These are phyloP conservation scores for Xestia xanthographa DNA, from an alignment of 2,888 invertebrate species.

Conservation along the genomic window DNA sequence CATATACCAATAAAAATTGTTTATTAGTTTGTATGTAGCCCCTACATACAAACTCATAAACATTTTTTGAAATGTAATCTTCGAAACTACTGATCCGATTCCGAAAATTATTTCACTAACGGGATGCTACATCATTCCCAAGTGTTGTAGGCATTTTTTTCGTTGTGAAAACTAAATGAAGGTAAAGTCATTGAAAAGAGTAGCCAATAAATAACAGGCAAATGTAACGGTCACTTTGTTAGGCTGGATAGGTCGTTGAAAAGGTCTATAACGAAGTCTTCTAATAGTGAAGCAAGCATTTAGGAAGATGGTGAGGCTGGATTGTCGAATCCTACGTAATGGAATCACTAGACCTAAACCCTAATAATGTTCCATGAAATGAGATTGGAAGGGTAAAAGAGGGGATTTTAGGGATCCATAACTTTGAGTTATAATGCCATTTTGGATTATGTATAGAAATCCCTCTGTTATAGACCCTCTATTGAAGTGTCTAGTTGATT, in stretches of 20 bases:
- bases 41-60: too few relatives aligned
- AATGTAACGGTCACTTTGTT: constrained; percentile 14
- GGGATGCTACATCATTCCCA: too few relatives aligned
- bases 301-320: constrained; percentile 5
- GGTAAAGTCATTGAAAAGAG: neutral
- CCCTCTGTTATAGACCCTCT: neutral
- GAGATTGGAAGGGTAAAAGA: constrained; percentile 2
- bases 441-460: neutral
- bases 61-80: too few relatives aligned
- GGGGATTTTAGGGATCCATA: constrained; percentile 16
- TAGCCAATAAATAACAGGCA: neutral
- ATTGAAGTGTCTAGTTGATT: neutral
- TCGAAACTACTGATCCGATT: too few relatives aligned
- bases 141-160: too few relatives aligned
- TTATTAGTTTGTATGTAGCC: too few relatives aligned
- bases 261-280: constrained; percentile 20
- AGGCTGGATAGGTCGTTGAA: constrained; percentile 5
- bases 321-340: constrained; percentile 20
- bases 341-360: constrained; percentile 11
- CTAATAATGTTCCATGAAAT: constrained; percentile 16
- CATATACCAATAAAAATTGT: too few relatives aligned
- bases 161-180: neutral
- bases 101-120: too few relatives aligned
- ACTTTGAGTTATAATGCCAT: neutral
- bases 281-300: constrained; percentile 26